Conservation (phyloP, 2,113 vertebrate species). For the Dicerorhinus sumatrensis region DNA sequence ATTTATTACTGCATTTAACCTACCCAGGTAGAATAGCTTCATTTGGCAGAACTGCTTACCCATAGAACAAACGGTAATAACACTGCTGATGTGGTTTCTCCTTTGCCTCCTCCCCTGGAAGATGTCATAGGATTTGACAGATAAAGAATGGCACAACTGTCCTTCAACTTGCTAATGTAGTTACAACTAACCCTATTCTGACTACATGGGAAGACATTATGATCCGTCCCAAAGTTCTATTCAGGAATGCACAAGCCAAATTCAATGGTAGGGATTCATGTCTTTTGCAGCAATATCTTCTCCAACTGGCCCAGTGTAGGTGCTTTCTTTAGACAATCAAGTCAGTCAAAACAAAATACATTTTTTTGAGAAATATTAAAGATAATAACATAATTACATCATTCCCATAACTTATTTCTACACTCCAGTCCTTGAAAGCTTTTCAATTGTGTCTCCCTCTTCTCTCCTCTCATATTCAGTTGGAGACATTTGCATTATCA, state of each 20-base stretch:
- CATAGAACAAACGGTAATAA: background rate
- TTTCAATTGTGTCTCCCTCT: background rate
- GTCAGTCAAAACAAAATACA: background rate
- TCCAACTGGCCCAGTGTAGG: rapidly evolving
- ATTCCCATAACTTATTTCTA: background rate
- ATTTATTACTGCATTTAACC: background rate
- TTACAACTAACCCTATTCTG: background rate
- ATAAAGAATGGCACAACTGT: background rate
- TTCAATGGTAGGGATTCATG: background rate
- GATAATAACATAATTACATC: background rate
- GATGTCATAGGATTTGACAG: background rate
- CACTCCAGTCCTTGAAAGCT: background rate
- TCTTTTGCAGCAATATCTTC: background rate
- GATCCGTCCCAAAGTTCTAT: background rate
- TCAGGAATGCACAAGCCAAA: background rate
- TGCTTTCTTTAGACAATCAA: background rate
- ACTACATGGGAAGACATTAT: rapidly evolving
- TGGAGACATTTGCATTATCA: background rate
- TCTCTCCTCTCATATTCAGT: background rate
- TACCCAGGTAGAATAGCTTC: no score
- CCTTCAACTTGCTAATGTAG: background rate
- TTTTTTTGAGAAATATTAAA: background rate
- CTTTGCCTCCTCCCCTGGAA: background rate
- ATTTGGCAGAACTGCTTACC: background rate
- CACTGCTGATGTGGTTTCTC: background rate